Conservation (phyloP, 2,888 invertebrate species). For the Halictus quadricinctus region DNA sequence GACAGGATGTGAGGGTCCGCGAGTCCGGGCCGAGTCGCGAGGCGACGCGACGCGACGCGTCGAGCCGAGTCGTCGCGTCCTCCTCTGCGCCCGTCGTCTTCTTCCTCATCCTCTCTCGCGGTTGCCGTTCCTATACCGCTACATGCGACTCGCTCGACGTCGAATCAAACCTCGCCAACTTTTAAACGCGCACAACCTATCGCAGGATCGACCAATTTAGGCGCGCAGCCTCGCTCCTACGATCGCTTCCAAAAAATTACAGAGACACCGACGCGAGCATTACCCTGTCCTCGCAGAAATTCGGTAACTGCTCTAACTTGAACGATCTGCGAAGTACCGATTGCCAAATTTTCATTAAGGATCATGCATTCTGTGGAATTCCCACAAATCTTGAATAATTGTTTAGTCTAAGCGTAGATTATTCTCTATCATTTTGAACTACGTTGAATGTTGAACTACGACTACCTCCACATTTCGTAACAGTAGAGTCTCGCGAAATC, state of each 20-base stretch:
- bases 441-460: neutral
- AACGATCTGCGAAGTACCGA: neutral
- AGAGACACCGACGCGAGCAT: neutral
- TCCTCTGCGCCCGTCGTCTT: slow-evolving; percentile 11
- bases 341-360: neutral
- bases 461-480: neutral
- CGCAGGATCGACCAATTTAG: neutral
- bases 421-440: neutral
- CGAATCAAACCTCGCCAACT: neutral
- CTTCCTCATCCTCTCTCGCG: neutral
- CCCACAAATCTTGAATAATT: neutral
- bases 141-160: slow-evolving; percentile 4
- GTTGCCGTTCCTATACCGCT: slow-evolving; percentile 34
- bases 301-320: neutral
- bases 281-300: too few relatives aligned
- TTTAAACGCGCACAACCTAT: neutral
- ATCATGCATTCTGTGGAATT: neutral
- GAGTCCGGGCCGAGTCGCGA: slow-evolving; percentile 71
- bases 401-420: neutral
- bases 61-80: slow-evolving; percentile 26
- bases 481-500: neutral
- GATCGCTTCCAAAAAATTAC: neutral
- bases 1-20: slow-evolving; percentile 82
- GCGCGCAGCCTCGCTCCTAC: neutral
- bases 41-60: slow-evolving; percentile 38